Base-by-base conservation (phyloP, 2,888 invertebrate genomes). In the Pristionchus fissidentatus region DNA sequence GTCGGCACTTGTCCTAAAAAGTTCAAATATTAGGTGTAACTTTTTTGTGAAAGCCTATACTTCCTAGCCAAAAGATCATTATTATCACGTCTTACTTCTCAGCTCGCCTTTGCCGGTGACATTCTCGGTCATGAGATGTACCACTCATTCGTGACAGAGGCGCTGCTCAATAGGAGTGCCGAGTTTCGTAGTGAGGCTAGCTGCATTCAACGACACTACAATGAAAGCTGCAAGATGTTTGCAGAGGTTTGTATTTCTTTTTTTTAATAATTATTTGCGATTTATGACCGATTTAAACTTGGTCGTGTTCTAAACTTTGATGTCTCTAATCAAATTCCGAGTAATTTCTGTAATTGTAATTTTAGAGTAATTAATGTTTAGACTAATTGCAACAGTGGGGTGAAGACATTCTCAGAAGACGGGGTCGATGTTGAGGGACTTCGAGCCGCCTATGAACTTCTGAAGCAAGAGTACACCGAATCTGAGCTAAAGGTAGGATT, bases 61-160 rank as follows among this genome's bases (percentile, higher is more conserved):
- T n/a, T n/a, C n/a, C n/a, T n/a, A n/a, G n/a, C n/a, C n/a, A n/a
- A n/a, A n/a, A n/a, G n/a, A n/a, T n/a, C n/a, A n/a, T n/a, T n/a
- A n/a, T n/a, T n/a, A n/a, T n/a, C n/a, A n/a, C n/a, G n/a, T n/a
- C n/a, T n/a, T 41, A 26, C 7, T 41, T 3, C 55, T 0, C 78
- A 78, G 55, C 1, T 55, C 15, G 57, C 55, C 13, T 57, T 78
- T 26, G 35, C 78, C 1, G 73, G 73, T 73, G 32, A 55, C 38
- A 78, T 78, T 3, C 13, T 78, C 29, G 78, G 78, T 46, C 78
- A 78, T 22, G 78, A 55, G 41, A 55, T 78, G 32, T 78, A 55
- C 78, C 52, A 78, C n/a, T 57, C 78, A 4, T 78, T 78, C 57
- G n/a, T 78, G 5, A 43, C 38, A 8, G 55, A 52, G 57, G 38